phyloP scores from a whole-genome alignment of 2,797 vertebrate genomes.

The Sebastolobus alascanus region DNA sequence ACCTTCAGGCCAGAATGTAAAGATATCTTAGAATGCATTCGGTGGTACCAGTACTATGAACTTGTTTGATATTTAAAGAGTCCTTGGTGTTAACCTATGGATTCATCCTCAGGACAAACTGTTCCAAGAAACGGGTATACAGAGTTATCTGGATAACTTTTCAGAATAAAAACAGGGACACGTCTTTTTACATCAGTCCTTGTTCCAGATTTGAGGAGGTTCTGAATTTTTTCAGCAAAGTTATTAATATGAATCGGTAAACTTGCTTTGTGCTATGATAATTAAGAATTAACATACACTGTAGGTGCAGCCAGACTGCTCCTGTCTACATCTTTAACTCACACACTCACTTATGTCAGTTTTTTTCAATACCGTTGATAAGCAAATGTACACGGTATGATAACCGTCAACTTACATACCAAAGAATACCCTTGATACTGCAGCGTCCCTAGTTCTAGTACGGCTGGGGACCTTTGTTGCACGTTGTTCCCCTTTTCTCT shows the following conservation, averaged over 20 bases:
- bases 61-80: not conserved
- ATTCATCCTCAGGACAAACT: not conserved
- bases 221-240: not conserved
- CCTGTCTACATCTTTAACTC: too few species aligned
- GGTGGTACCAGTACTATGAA: not conserved
- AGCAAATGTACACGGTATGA: too few species aligned
- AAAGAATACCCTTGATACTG: too few species aligned
- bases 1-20: too few species aligned
- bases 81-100: not conserved
- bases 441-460: too few species aligned
- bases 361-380: too few species aligned
- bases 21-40: not conserved
- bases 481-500: not conserved
- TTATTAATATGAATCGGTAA: not conserved
- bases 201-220: not conserved
- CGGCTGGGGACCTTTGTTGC: not conserved
- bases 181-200: not conserved
- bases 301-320: too few species aligned
- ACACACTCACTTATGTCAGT: too few species aligned
- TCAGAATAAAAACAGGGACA: not conserved
- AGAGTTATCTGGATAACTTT: not conserved
- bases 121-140: not conserved
- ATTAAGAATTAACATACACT: too few species aligned
- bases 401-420: too few species aligned
- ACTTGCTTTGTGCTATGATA: not conserved